These are phyloP conservation scores for Drosophila sucinea DNA, from an alignment of 1,140 invertebrate species.

Conservation along the genomic window DNA sequence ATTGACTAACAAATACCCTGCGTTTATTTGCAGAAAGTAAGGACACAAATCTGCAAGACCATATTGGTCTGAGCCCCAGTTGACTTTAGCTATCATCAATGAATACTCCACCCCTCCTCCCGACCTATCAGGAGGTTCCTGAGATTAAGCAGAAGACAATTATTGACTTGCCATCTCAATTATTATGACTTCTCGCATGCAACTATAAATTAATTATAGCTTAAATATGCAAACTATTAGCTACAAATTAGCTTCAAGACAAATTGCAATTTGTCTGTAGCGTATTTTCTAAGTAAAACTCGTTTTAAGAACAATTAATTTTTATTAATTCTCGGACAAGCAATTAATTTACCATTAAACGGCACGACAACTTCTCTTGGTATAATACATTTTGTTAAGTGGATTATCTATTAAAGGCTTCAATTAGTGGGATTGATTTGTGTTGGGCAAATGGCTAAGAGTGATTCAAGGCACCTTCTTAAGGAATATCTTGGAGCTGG, in stretches of 20 bases:
- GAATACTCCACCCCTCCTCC: no score
- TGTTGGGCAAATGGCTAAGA: no score
- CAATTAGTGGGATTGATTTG: not conserved
- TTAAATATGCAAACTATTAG: slow-evolving; percentile 2
- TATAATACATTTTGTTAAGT: not conserved
- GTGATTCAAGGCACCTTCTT: no score
- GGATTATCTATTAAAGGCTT: not conserved
- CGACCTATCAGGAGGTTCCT: no score
- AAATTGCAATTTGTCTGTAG: slow-evolving; percentile 4
- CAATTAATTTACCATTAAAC: not conserved
- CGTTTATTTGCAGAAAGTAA: no score
- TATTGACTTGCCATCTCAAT: not conserved
- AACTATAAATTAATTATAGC: not conserved
- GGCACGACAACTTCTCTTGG: not conserved
- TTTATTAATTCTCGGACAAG: slow-evolving; percentile 3
- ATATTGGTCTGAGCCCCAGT: no score
- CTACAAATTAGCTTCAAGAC: not conserved
- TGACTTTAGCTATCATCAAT: no score
- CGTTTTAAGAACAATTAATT: not conserved
- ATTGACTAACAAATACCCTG: not conserved
- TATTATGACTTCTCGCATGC: not conserved
- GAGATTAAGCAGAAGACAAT: not conserved
- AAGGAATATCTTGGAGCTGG: no score
- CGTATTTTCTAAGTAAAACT: not conserved
- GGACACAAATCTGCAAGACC: no score